These are phyloP conservation scores for Nerophis ophidion DNA, from an alignment of 2,113 vertebrate species.

Conservation along the genomic window DNA sequence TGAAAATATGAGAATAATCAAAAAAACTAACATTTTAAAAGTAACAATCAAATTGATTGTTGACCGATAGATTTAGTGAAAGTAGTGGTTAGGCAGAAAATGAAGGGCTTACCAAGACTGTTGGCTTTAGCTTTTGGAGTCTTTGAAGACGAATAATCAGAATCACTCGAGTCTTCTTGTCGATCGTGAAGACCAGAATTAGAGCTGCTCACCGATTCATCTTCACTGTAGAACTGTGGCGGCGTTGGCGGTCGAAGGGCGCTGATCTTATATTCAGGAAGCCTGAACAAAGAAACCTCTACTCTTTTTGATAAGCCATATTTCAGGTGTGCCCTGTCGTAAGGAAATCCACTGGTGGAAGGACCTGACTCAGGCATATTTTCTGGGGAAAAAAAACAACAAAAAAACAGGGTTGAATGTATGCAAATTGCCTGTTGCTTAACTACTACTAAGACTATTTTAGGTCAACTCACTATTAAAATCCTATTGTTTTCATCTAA, in stretches of 20 bases:
- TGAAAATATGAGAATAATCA: too few species aligned
- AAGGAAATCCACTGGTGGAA: conserved; percentile 12
- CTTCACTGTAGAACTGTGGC: conserved; percentile 47
- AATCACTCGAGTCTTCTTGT: conserved; percentile 37
- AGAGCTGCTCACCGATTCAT: conserved; percentile 37
- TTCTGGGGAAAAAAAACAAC: conserved; percentile 24
- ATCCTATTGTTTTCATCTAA: not conserved
- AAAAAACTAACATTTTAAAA: too few species aligned
- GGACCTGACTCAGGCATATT: conserved; percentile 8
- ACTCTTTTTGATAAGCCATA: conserved; percentile 27
- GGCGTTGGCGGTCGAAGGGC: conserved; percentile 39
- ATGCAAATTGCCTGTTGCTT: not conserved
- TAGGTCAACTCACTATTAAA: not conserved
- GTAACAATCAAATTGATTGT: too few species aligned
- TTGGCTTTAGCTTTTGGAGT: conserved; percentile 6
- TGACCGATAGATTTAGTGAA: too few species aligned
- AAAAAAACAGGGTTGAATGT: not conserved
- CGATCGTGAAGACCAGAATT: conserved; percentile 39
- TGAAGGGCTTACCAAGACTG: conserved; percentile 1
- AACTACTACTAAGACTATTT: not conserved
- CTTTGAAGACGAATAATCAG: conserved; percentile 11
- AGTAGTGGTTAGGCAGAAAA: not conserved
- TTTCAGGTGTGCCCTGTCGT: conserved; percentile 4
- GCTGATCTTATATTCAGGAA: conserved; percentile 43
- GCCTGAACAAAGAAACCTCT: conserved; percentile 49